Evolutionary conservation across 2,797 vertebrate species (phyloP).

Genomic region (Oreochromis grahami): DNA sequence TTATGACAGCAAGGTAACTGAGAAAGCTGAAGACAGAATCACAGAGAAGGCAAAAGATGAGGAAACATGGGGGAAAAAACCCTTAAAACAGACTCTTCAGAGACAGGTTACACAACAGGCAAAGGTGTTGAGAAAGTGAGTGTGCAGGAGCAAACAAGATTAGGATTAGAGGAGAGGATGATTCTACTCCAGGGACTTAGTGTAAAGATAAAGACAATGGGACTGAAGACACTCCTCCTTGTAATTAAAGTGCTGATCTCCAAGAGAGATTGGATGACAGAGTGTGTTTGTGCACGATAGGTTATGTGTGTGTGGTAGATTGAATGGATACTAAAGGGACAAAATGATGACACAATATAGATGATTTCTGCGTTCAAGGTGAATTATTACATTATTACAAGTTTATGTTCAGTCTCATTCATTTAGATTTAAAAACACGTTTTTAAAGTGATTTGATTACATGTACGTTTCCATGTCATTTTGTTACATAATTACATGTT

Average conservation of each 20-base stretch:
- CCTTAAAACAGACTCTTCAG: not conserved
- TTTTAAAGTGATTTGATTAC: not conserved
- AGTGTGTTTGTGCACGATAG: not conserved
- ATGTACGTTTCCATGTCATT: not conserved
- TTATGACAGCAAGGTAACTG: not conserved
- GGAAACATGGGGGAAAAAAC: rapidly evolving
- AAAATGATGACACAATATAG: not conserved
- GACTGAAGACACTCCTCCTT: slow-evolving; percentile 36
- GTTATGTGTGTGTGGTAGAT: not conserved
- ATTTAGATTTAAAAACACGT: not conserved
- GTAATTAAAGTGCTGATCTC: slow-evolving; percentile 49
- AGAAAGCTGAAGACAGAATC: not conserved
- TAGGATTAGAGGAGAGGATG: slow-evolving; percentile 50
- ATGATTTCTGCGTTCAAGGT: not conserved
- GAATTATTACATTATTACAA: not conserved
- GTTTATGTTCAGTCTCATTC: not conserved
- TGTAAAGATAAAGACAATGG: slow-evolving; percentile 17
- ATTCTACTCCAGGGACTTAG: slow-evolving; percentile 30
- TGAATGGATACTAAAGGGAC: not conserved
- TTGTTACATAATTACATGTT: not conserved
- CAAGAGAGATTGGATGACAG: slow-evolving; percentile 8
- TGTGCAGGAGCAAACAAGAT: slow-evolving; percentile 46
- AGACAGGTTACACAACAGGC: not conserved
- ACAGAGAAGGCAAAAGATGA: not conserved
- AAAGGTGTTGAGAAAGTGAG: not conserved